A percentile compares a stretch with the other conserved stretches of the same genome.
These are phyloP conservation scores for Rhizoglyphus robini DNA, from an alignment of 1,140 invertebrate species.

Conservation along the genomic window DNA sequence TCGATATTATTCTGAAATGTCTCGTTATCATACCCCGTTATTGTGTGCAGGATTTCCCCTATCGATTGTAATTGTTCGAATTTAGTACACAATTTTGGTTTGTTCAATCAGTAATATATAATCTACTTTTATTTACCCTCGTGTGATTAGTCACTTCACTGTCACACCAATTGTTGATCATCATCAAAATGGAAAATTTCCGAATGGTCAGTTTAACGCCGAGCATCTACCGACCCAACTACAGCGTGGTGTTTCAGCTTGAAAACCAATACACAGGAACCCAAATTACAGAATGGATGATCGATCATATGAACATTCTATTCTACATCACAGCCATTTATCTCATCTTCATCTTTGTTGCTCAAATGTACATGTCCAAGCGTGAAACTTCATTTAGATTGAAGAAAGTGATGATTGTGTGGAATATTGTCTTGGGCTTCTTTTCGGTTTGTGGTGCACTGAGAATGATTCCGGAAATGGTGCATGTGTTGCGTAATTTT, in stretches of 20 bases:
- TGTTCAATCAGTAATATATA: too few relatives aligned
- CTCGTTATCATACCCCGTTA: too few relatives aligned
- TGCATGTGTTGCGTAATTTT: background rate
- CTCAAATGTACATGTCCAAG: background rate
- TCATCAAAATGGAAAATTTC: background rate
- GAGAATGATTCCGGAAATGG: constrained; percentile 2
- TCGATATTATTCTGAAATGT: too few relatives aligned
- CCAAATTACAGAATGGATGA: constrained; percentile 11
- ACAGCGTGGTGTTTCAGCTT: constrained; percentile 34
- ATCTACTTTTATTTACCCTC: too few relatives aligned
- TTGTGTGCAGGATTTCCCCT: too few relatives aligned
- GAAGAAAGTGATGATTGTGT: background rate
- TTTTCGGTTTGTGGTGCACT: constrained; percentile 19
- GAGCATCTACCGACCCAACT: too few relatives aligned
- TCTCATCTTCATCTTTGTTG: constrained; percentile 9
- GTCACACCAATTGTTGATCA: too few relatives aligned
- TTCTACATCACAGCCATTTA: constrained; percentile 7
- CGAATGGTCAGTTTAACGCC: too few relatives aligned
- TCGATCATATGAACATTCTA: background rate
- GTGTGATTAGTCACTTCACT: too few relatives aligned
- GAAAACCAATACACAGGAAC: constrained; percentile 8
- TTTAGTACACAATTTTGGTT: too few relatives aligned
- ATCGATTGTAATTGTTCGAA: too few relatives aligned
- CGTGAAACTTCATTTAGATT: constrained; percentile 1
- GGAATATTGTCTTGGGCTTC: constrained; percentile 16